phyloP scores from a whole-genome alignment of 2,797 vertebrate genomes.

The Pipistrellus nathusii region DNA sequence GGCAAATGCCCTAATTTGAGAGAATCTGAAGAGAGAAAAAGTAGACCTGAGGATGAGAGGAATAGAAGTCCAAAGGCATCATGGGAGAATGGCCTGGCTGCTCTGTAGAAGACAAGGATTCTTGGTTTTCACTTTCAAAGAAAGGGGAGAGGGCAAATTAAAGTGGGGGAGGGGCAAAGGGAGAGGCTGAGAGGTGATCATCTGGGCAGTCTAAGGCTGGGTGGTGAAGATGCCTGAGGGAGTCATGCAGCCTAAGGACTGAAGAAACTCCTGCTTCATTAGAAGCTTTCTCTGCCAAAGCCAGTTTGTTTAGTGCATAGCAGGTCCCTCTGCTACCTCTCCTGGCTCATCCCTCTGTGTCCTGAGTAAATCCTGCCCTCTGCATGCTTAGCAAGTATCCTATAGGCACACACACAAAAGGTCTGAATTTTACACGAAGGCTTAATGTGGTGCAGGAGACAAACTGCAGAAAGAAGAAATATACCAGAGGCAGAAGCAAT shows the following conservation, averaged over 20 bases:
- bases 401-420: neutral
- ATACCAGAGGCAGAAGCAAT: neutral
- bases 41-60: fast-evolving
- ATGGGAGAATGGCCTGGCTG: neutral
- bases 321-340: neutral
- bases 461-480: neutral
- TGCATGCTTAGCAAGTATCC: neutral
- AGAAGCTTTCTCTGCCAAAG: neutral
- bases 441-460: neutral
- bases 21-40: neutral
- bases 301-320: neutral
- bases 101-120: neutral
- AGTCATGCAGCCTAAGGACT: neutral
- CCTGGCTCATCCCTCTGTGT: neutral
- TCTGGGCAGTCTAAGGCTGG: too few species aligned
- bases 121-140: neutral
- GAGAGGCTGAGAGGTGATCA: neutral
- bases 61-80: neutral
- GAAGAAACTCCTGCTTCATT: neutral
- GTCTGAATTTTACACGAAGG: neutral
- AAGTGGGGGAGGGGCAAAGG: fast-evolving
- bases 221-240: neutral
- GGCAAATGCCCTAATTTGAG: neutral
- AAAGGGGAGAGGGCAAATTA: neutral
- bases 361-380: neutral